phyloP scores from a whole-genome alignment of 2,888 invertebrate genomes.

The Dendrolimus houi region DNA sequence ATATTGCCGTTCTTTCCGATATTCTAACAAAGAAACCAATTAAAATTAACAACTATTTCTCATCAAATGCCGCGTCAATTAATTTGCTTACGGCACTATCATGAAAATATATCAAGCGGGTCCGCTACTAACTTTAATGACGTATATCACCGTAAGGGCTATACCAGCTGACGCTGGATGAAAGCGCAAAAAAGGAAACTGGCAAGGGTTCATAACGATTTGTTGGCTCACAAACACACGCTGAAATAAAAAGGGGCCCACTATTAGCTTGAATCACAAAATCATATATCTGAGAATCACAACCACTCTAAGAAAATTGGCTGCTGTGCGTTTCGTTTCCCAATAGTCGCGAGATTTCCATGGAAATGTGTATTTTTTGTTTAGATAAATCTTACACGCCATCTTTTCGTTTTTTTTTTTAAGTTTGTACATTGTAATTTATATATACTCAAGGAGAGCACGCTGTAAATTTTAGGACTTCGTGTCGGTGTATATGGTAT shows the following conservation, averaged over 20 bases:
- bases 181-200: background rate
- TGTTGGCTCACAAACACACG: conserved; percentile 4
- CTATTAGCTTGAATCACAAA: background rate
- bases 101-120: background rate
- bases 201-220: conserved; percentile 6
- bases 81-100: too few species aligned
- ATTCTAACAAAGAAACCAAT: too few species aligned
- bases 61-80: too few species aligned
- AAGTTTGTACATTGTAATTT: too few species aligned
- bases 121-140: background rate
- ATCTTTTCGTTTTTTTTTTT: background rate
- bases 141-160: background rate
- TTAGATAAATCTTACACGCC: background rate
- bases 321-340: background rate
- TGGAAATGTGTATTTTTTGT: background rate
- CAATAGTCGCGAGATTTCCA: background rate
- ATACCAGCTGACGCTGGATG: background rate
- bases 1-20: too few species aligned
- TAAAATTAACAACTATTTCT: too few species aligned
- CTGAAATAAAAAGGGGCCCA: background rate
- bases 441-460: too few species aligned
- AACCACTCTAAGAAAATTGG: background rate
- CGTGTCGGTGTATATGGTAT: too few species aligned
- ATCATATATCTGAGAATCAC: background rate
- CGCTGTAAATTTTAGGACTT: too few species aligned